Base-by-base conservation (phyloP, 2,113 vertebrate genomes). In the Salvelinus fontinalis region DNA sequence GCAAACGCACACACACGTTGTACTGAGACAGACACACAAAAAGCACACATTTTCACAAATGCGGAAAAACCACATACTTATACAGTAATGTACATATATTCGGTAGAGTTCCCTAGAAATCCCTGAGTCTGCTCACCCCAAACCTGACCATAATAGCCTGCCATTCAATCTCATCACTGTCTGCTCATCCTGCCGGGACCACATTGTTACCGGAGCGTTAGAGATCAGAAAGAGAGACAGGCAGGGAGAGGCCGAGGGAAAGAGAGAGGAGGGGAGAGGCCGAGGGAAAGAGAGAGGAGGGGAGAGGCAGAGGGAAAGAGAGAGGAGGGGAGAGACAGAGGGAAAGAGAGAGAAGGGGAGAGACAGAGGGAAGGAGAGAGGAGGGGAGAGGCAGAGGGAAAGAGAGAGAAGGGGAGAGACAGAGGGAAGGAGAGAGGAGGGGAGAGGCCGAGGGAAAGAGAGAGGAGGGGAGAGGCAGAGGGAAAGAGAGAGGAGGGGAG, bases 141-240 rank as follows among this genome's bases (percentile, higher is more conserved):
- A 16, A 62, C 59, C 59, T 62, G n/a, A 22, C 18, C 59, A 62
- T 22, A 62, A 62, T 62, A 62, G n/a, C 59, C 73, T 65, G 75
- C 80, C 69, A 82, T 87, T 89, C 84, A 89, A 78, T 75, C 77
- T 83, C 73, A 84, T 62, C n/a, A 5, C 66, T 86, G 68, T 83
- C 84, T 87, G 86, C 82, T 71, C 65, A 78, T 89, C 74, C 83
- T 80, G 24, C 81, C 87, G 79, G 86, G 86, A 81, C 86, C 85
- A 92, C 87, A 87, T 80, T 85, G 83, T 91, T 90, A 77, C 27
- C 79, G 86, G 84, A 90, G 86, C 89, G 92, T 93, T 94, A 93
- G 65, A 26, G 65, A 75, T 54, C 57, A 48, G 51, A 70, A 49
- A 77, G 78, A 68, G 79, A 79, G 84, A 75, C 48, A 70, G 59